Base-by-base conservation (phyloP, 2,797 vertebrate species). In the Gymnocypris eckloni region DNA sequence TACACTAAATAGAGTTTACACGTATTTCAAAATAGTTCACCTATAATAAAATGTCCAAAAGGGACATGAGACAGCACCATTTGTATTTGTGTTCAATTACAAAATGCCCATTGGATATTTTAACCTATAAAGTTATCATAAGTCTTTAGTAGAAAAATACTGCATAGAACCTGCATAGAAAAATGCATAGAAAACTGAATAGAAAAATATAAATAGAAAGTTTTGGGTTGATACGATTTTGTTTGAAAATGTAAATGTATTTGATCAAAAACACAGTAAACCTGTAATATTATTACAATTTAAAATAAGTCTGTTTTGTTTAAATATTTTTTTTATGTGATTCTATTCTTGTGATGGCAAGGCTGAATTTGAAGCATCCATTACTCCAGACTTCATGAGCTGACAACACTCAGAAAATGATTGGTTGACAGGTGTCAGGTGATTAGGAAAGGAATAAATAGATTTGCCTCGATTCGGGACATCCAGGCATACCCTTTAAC, bases 401-500 rank as follows among this genome's bases (percentile, higher is more conserved):
- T 76, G 59, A 83, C 72, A 67, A 22, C 20, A 10, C 20, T 67
- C 22, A 77, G 12, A 41, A 50, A 84, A 54, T 84, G 48, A 77
- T 43, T 84, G 45, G 22, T 66, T 54, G 37, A 84, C 73, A 84
- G 82, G 71, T 75, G 71, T 37, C 56, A 50, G 22, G 48, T 67
- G 61, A 84, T 67, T 77, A 76, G 61, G 22, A 28, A 54, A 52
- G 59, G 22, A 69, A 76, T 66, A 66, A 64, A 83, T 66, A 50
- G 71, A 50, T 50, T 66, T 76, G 8, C 18, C 52, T 64, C 15
- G 4, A 28, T 48, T 11, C 22, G 18, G n/a, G 15, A 76, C 12
- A n/a, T n/a, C n/a, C n/a, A n/a, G n/a, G n/a, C n/a, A n/a, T n/a
- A n/a, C n/a, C n/a, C n/a, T n/a, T 56, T 43, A 6, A 54, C 41